Evolutionary conservation across 2,888 invertebrate species (phyloP), one percentile per base, ranked within the genome.

Genomic region (Volucella zonaria): DNA sequence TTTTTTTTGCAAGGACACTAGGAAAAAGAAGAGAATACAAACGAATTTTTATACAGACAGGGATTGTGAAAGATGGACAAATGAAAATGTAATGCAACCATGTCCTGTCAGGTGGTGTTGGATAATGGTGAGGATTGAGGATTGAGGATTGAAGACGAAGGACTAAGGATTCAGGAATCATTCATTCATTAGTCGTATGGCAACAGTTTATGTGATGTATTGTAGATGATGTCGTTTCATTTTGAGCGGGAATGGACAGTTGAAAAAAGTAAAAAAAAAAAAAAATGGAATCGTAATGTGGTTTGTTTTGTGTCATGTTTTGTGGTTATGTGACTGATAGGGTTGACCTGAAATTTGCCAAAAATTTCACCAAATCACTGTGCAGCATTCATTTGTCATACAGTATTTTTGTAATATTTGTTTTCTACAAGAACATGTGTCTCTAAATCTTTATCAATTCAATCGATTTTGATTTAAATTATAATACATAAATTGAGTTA

Each of bases 31-130:
- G 23, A 4, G 9, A 52, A 18, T 15, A 56, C 31, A 31, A 51
- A 15, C 40, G 56, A 54, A 56, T 47, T 12, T 45, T 11, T 66
- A 75, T 38, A 56, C 11, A 47, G 45, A 68, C 14, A 59, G 15
- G 12, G 45, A 64, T 15, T 42, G 54, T 66, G 47, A 61, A 61
- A 58, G 58, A 18, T 73, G 61, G 71, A 79, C 78, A 71, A 79
- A 79, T 64, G 64, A 58, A 66, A 51, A 31, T 31, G 31, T 4
- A 67, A 67, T 79, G 79, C 66, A 73, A 79, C 52, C 73, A 51
- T 79, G 73, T 79, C 73, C 79, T 79, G 66, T 79, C 71, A 73
- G 79, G 73, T 79, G 79, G 77, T 78, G 70, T 67, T 67, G 47
- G 68, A 12, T 64, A 59, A 58, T 68, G 38, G 67, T 67, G 59